Percentiles rank a stretch among this genome's conserved stretches.
Evolutionary conservation across 2,113 vertebrate genomes (phyloP).

Genomic region (Macquaria australasica): DNA sequence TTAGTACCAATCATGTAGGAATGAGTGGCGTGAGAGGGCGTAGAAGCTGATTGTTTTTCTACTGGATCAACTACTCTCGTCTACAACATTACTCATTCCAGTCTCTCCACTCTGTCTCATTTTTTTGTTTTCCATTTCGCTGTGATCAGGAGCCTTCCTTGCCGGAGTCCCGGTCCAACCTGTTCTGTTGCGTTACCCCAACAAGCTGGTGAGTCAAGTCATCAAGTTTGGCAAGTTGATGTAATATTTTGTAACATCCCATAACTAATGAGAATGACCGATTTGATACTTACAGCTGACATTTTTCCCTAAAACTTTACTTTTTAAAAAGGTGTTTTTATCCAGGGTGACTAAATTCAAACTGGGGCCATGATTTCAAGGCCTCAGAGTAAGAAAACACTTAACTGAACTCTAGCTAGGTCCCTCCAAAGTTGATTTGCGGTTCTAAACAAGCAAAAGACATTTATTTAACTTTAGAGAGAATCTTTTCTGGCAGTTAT

Average conservation of each 20-base stretch:
- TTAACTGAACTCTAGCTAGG: too few relatives aligned
- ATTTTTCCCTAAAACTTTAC: background rate
- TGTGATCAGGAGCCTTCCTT: constrained; percentile 89
- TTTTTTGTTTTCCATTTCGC: background rate
- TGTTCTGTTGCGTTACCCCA: constrained; percentile 90
- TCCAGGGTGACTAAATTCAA: too few relatives aligned
- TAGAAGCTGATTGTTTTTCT: background rate
- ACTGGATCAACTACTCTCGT: background rate
- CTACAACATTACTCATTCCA: background rate
- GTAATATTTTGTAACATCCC: background rate
- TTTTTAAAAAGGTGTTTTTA: background rate
- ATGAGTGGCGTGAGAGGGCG: constrained; percentile 44
- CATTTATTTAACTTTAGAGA: background rate
- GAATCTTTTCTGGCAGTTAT: too few relatives aligned
- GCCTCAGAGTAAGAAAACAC: too few relatives aligned
- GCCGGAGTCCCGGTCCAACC: constrained; percentile 92
- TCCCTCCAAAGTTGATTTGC: too few relatives aligned
- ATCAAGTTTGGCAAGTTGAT: accelerated
- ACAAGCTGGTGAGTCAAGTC: constrained; percentile 86
- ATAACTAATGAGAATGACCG: background rate
- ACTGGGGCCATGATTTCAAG: background rate
- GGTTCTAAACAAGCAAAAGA: background rate
- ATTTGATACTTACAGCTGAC: background rate
- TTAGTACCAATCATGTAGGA: background rate
- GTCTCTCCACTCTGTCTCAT: background rate